Conservation (phyloP, 2,888 invertebrate species). For the Alcis repandata region DNA sequence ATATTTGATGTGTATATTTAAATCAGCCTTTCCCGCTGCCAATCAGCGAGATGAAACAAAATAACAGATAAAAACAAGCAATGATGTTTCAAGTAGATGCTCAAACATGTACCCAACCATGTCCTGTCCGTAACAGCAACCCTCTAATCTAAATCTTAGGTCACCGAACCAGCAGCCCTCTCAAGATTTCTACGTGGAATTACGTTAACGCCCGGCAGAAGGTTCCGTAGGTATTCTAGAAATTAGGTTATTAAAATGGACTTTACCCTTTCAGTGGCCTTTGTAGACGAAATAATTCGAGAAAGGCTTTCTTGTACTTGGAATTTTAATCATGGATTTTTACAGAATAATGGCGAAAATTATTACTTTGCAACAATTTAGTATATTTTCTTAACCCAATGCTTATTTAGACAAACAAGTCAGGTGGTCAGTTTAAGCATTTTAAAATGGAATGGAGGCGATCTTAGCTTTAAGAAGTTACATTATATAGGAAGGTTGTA, state of each 20-base stretch:
- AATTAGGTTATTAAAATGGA: slow-evolving; percentile 22
- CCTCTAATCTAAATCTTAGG: slow-evolving; percentile 17
- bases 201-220: slow-evolving; percentile 13
- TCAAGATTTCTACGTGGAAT: slow-evolving; percentile 19
- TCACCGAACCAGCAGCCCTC: slow-evolving; percentile 4
- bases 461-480: too few relatives aligned
- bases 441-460: too few relatives aligned
- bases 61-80: too few relatives aligned
- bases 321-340: neutral
- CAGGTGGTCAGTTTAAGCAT: too few relatives aligned
- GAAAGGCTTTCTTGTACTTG: slow-evolving; percentile 2
- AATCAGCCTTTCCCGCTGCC: too few relatives aligned
- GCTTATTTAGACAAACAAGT: too few relatives aligned
- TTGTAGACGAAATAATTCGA: slow-evolving; percentile 14
- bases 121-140: neutral
- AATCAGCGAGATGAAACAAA: too few relatives aligned
- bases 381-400: too few relatives aligned
- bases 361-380: too few relatives aligned
- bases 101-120: neutral
- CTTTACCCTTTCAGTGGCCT: slow-evolving; percentile 6
- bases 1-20: too few relatives aligned
- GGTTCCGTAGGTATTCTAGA: slow-evolving; percentile 11
- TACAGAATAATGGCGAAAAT: neutral
- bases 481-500: too few relatives aligned
- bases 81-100: neutral